Percentiles rank a stretch among this genome's conserved stretches.
Conservation (phyloP, 1,140 invertebrate genomes). For the Papilio aristodemus region DNA sequence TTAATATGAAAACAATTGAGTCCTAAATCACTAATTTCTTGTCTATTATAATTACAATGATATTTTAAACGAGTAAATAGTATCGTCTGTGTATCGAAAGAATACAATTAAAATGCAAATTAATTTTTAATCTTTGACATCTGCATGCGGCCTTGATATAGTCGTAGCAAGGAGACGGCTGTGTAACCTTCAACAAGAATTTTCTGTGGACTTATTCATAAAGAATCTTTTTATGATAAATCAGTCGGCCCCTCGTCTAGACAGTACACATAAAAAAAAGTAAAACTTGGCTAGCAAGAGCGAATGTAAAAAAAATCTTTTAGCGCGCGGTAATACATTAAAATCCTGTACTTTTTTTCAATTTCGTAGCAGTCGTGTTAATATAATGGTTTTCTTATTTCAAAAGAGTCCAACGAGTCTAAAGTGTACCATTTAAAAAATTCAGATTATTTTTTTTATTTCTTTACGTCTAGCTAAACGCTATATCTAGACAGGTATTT, state of each 20-base stretch:
- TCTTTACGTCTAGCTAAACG: too few species aligned
- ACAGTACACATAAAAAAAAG: neutral
- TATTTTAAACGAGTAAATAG: neutral
- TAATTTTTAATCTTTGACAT: neutral
- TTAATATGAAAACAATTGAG: too few species aligned
- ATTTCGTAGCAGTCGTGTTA: too few species aligned
- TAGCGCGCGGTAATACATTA: too few species aligned
- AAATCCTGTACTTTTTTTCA: too few species aligned
- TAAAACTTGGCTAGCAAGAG: too few species aligned
- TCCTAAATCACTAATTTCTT: too few species aligned
- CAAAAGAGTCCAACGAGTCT: too few species aligned
- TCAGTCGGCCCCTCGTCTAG: neutral
- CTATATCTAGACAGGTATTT: neutral
- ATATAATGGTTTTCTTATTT: too few species aligned
- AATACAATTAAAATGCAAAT: slow-evolving; percentile 10
- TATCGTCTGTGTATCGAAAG: neutral
- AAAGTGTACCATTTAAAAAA: too few species aligned
- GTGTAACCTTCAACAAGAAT: neutral
- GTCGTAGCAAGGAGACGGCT: neutral
- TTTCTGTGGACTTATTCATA: slow-evolving; percentile 4
- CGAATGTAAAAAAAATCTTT: too few species aligned
- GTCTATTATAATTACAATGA: neutral
- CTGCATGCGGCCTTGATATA: neutral
- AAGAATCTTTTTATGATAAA: neutral
- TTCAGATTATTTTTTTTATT: too few species aligned